Percentiles rank a stretch among this genome's conserved stretches.
Conservation (phyloP, 2,113 vertebrate species). For the Aramus guarauna region DNA sequence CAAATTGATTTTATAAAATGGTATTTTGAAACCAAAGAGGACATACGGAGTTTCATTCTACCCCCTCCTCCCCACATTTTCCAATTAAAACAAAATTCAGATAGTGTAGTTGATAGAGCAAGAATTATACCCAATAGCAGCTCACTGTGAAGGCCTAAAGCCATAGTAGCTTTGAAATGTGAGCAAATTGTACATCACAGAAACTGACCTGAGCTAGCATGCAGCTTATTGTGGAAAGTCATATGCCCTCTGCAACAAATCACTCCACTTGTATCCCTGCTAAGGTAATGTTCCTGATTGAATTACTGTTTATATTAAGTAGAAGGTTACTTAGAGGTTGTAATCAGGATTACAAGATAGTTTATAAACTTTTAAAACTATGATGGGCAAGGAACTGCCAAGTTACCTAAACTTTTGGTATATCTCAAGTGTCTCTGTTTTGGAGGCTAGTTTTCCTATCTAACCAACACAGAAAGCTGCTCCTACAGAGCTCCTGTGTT, state of each 20-base stretch:
- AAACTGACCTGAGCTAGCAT: neutral
- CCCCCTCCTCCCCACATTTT: neutral
- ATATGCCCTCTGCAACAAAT: neutral
- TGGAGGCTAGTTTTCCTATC: neutral
- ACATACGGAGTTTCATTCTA: neutral
- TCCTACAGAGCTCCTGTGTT: neutral
- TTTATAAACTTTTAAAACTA: neutral
- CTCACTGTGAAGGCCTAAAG: neutral
- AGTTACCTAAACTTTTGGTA: neutral
- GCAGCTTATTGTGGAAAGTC: neutral
- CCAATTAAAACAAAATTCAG: neutral
- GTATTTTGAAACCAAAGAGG: conserved; percentile 4
- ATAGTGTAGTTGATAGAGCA: neutral
- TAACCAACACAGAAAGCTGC: neutral
- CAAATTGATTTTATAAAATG: conserved; percentile 9
- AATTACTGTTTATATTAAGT: neutral
- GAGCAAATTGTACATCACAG: neutral
- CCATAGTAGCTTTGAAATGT: neutral
- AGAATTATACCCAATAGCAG: neutral
- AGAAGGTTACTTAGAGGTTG: neutral
- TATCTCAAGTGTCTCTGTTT: neutral
- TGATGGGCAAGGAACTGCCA: neutral
- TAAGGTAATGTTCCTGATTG: neutral
- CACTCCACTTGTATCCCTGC: neutral
- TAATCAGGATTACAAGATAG: neutral